Evolutionary conservation across 2,888 invertebrate genomes (phyloP), one percentile per base, ranked within the genome.

Genomic region (Yponomeuta malinellus): DNA sequence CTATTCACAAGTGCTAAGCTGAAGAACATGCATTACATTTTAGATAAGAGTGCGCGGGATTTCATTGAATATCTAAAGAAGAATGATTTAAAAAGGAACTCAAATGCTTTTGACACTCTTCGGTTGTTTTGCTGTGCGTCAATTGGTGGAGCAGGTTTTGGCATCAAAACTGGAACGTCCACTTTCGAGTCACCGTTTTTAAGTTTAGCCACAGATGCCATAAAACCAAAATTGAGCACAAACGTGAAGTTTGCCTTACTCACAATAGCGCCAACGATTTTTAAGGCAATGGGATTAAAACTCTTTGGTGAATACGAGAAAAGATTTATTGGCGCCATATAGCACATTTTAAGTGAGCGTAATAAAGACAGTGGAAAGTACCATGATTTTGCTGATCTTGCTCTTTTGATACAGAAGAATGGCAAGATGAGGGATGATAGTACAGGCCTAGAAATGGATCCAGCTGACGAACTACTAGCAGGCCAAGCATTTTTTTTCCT

Each of bases 401-500:
- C 86, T 71, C 75, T 90, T 2, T 76, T 72, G 65, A 75, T 90
- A 29, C 84, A 88, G 74, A 85, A 82, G 63, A 77, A 76, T 33
- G 87, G 87, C 5, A 75, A 72, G 1, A 76, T 87, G 75, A 76
- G 69, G 31, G 86, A 89, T 71, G 63, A 70, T 1, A 79, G 81
- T 0, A 81, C 83, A 0, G 85, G 83, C 0, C 77, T 78, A 3
- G 79, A 81, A 48, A 65, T 89, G 68, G 78, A 84, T 59, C 83
- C 89, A 0, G 85, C 87, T 0, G 87, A 86, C 70, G 87, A 84
- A 70, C 48, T 84, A 6, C 71, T 88, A 33, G 83, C 85, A 5
- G 85, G 87, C 6, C 87, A 89, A 74, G 84, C 82, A 0, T 86
- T 89, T 71, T 84, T 90, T 74, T 89, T 88, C 74, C 87, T 85